Conservation (phyloP, 2,797 vertebrate genomes). For the Melanotaenia pygmaea region DNA sequence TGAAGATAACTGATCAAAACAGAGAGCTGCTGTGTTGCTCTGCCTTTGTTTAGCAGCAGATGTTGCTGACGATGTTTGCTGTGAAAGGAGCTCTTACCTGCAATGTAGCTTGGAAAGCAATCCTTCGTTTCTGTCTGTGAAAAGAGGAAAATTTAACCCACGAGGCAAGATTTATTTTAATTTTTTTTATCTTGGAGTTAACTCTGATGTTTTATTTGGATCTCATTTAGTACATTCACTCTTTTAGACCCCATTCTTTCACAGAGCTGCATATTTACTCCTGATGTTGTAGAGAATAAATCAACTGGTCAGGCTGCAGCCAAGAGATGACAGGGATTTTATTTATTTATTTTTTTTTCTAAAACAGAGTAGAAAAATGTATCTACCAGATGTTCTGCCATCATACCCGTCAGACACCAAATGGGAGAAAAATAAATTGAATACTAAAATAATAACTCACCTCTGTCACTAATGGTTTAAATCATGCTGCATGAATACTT, state of each 20-base stretch:
- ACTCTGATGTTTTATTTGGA: constrained; percentile 4
- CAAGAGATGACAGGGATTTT: background rate
- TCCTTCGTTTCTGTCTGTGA: constrained; percentile 32
- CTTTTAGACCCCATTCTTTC: background rate
- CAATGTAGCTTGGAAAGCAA: constrained; percentile 6
- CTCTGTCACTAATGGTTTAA: background rate
- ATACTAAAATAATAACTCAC: background rate
- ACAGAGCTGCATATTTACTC: background rate
- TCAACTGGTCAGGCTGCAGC: constrained; percentile 4
- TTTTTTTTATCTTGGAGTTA: background rate
- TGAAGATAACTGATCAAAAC: constrained; percentile 4
- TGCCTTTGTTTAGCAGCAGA: background rate
- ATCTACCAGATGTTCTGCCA: background rate
- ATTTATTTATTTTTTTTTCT: background rate
- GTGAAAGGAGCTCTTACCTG: constrained; percentile 46
- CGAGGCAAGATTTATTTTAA: background rate
- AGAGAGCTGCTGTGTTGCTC: background rate
- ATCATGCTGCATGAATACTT: constrained; percentile 16
- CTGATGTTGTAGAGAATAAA: background rate
- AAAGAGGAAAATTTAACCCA: constrained; percentile 37
- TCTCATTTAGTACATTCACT: background rate
- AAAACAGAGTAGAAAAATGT: background rate
- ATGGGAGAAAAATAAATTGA: background rate
- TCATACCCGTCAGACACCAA: background rate
- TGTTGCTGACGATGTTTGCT: constrained; percentile 13